Conservation (phyloP, 2,113 vertebrate genomes). For the Ptychochromis oligacanthus region DNA sequence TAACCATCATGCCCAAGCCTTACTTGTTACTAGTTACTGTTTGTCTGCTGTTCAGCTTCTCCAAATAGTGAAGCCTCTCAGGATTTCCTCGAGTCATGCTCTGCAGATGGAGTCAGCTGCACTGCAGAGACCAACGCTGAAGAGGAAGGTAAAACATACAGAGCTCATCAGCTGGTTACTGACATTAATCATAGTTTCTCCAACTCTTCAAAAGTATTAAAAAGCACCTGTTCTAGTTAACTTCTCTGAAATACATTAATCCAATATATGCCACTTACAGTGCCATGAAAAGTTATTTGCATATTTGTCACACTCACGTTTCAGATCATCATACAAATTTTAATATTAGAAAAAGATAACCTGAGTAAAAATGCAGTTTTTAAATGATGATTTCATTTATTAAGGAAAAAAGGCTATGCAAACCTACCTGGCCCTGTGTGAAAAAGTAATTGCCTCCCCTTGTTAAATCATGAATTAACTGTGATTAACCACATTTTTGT, state of each 20-base stretch:
- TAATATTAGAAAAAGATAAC: too few relatives aligned
- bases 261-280: neutral
- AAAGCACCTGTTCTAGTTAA: neutral
- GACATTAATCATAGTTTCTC: neutral
- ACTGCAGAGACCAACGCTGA: conserved; percentile 48
- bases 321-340: too few relatives aligned
- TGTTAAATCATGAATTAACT: too few relatives aligned
- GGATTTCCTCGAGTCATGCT: conserved; percentile 83
- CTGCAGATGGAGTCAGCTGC: conserved; percentile 85
- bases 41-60: conserved; percentile 31
- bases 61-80: conserved; percentile 66
- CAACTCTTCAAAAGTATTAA: neutral
- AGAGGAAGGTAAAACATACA: conserved; percentile 49
- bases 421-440: too few relatives aligned
- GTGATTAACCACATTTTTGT: too few relatives aligned
- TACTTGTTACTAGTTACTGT: neutral
- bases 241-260: neutral
- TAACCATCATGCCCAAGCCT: neutral
- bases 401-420: too few relatives aligned
- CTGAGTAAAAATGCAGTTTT: too few relatives aligned
- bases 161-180: neutral
- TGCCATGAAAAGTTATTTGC: too few relatives aligned
- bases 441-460: too few relatives aligned
- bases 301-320: too few relatives aligned
- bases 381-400: too few relatives aligned